phyloP scores from a whole-genome alignment of 1,140 invertebrate genomes.

The Brachionus sp. region DNA sequence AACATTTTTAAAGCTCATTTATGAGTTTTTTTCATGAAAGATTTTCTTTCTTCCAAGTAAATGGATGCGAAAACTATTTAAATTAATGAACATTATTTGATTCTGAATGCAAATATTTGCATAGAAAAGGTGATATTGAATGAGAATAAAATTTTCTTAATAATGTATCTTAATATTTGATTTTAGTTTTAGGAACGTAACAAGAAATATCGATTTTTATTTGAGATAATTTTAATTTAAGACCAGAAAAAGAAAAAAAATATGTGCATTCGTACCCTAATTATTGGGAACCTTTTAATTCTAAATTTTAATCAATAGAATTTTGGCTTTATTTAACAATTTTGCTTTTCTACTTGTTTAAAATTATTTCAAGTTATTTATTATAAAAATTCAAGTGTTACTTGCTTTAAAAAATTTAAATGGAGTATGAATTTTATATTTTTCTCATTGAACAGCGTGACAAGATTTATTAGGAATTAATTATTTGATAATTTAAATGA shows the following conservation, averaged over 20 bases:
- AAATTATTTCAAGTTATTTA: not conserved
- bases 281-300: not conserved
- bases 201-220: constrained; percentile 1
- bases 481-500: not conserved
- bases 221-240: constrained; percentile 26
- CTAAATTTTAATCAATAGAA: not conserved
- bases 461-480: not conserved
- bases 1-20: not conserved
- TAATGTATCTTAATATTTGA: constrained; percentile 22
- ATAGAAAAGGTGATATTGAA: not conserved
- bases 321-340: not conserved
- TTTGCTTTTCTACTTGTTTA: not conserved
- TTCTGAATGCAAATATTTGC: not conserved
- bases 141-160: not conserved
- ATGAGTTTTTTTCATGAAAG: not conserved
- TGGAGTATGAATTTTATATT: not conserved
- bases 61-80: not conserved
- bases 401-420: not conserved
- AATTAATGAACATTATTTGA: not conserved
- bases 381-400: not conserved
- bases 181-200: not conserved
- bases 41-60: not conserved
- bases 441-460: not conserved
- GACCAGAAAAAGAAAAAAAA: not conserved
- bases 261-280: not conserved